These are phyloP conservation scores for Diadromus collaris DNA, from an alignment of 2,888 invertebrate species.

Conservation along the genomic window DNA sequence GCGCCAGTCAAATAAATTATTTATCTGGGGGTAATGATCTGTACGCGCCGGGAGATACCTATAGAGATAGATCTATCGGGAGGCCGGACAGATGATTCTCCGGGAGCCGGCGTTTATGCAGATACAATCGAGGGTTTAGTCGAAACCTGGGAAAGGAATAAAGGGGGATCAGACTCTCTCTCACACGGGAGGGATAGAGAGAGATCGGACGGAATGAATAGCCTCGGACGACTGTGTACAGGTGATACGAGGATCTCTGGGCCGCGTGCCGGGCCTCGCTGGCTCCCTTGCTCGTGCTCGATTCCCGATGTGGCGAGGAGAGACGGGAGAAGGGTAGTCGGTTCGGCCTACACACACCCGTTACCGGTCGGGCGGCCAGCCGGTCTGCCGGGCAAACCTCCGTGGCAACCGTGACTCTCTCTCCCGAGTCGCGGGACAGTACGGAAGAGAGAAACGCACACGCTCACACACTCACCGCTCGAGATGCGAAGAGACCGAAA, in stretches of 20 bases:
- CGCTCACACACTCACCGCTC: background rate
- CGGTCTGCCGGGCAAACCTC: conserved; percentile 30
- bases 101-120: conserved; percentile 60
- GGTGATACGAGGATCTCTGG: conserved; percentile 43
- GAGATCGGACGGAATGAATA: conserved; percentile 54
- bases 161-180: conserved; percentile 2
- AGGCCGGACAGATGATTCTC: conserved; percentile 54
- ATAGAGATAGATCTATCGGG: conserved; percentile 25
- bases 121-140: conserved; percentile 59
- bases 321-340: conserved; percentile 42
- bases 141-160: conserved; percentile 33
- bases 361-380: conserved; percentile 49
- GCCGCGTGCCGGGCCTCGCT: conserved; percentile 57
- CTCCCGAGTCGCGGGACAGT: conserved; percentile 49
- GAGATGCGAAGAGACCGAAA: conserved; percentile 62
- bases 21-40: too few species aligned
- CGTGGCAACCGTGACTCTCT: conserved; percentile 51
- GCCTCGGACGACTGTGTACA: conserved; percentile 50
- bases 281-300: conserved; percentile 27
- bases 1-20: too few species aligned
- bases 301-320: conserved; percentile 16
- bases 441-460: conserved; percentile 23
- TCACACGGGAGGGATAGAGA: conserved; percentile 11
- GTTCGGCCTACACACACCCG: conserved; percentile 53
- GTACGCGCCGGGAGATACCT: conserved; percentile 13